Evolutionary conservation across 2,113 vertebrate genomes (phyloP).

Genomic region (Trematocara variabile): DNA sequence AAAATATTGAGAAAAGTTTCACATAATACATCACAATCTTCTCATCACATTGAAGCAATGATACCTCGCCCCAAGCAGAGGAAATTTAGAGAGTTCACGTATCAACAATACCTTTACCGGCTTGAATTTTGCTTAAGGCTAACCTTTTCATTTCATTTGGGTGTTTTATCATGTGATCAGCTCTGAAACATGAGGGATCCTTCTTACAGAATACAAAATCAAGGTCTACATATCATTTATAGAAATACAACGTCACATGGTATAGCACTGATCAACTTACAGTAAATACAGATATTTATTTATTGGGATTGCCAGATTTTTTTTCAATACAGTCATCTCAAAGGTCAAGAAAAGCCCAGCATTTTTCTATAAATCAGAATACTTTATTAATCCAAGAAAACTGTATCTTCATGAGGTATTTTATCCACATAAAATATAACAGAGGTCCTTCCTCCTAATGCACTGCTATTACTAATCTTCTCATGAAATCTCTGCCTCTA

Average conservation of each 20-base stretch:
- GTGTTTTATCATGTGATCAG: background rate
- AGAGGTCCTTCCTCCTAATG: background rate
- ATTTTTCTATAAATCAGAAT: background rate
- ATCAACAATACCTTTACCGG: background rate
- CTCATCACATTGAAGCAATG: slow-evolving; percentile 2
- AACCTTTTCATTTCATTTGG: slow-evolving; percentile 2
- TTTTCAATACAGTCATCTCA: background rate
- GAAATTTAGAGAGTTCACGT: background rate
- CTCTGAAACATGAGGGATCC: background rate
- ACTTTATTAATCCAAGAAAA: background rate
- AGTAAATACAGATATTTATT: background rate
- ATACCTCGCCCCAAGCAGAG: background rate
- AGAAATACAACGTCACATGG: background rate
- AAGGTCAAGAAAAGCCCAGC: background rate
- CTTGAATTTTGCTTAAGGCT: background rate
- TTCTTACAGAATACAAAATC: background rate
- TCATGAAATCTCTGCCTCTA: background rate
- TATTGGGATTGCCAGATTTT: background rate
- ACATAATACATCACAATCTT: slow-evolving; percentile 3
- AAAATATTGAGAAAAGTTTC: slow-evolving; percentile 9
- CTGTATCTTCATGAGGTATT: background rate
- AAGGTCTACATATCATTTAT: background rate
- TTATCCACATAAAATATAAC: background rate
- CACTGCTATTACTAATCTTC: background rate
- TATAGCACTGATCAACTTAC: background rate